These are phyloP conservation scores for Acyrthosiphon pisum DNA, from an alignment of 1,140 invertebrate genomes.

Conservation along the genomic window DNA sequence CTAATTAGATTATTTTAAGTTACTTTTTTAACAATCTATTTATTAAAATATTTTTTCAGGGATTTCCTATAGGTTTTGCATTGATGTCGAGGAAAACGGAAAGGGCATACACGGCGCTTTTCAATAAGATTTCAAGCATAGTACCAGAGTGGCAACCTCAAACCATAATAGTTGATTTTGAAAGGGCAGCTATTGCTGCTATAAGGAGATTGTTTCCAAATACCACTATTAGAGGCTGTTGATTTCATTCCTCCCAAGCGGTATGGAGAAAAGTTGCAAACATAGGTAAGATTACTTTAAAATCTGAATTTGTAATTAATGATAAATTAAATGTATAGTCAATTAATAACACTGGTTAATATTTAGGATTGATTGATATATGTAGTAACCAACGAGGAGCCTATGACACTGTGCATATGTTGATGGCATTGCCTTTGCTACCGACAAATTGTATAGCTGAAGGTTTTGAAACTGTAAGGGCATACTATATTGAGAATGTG, in stretches of 20 bases:
- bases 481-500: background rate
- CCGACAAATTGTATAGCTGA: background rate
- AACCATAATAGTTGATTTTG: background rate
- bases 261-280: background rate
- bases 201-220: background rate
- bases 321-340: background rate
- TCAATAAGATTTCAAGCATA: background rate
- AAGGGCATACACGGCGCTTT: background rate
- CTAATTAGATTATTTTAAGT: background rate
- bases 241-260: background rate
- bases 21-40: background rate
- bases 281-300: background rate
- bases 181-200: background rate
- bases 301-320: background rate
- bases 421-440: background rate
- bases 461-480: background rate
- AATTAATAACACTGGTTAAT: background rate
- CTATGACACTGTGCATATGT: background rate
- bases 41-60: background rate
- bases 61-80: background rate
- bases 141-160: background rate
- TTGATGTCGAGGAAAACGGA: background rate
- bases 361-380: background rate
- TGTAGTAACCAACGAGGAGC: background rate
- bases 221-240: background rate